These are phyloP conservation scores for Portevinia maculata DNA, from an alignment of 2,888 invertebrate species.

Conservation along the genomic window DNA sequence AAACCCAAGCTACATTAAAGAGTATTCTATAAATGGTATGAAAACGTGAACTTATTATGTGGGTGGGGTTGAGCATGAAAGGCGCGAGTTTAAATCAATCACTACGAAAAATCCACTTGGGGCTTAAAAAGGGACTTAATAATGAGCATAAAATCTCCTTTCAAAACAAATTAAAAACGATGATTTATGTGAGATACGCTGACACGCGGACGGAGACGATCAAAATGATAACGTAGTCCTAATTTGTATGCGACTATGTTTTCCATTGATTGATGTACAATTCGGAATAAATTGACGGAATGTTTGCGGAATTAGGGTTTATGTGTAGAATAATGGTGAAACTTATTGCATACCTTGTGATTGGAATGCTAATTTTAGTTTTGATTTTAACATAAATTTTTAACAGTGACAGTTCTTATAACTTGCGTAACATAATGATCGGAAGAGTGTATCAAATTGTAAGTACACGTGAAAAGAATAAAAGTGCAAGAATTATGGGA, in stretches of 20 bases:
- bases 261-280: constrained; percentile 57
- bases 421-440: neutral
- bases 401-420: neutral
- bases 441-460: no score
- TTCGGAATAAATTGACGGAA: constrained; percentile 53
- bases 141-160: constrained; percentile 4
- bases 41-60: constrained; percentile 55
- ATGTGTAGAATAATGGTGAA: constrained; percentile 28
- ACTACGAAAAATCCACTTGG: constrained; percentile 6
- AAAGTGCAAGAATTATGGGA: no score
- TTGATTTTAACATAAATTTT: constrained; percentile 9
- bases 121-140: constrained; percentile 13
- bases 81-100: constrained; percentile 25
- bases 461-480: no score
- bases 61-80: constrained; percentile 49
- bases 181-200: constrained; percentile 33
- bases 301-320: constrained; percentile 49
- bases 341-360: constrained; percentile 31
- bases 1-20: neutral
- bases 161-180: constrained; percentile 39
- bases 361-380: constrained; percentile 24
- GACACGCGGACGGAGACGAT: constrained; percentile 20
- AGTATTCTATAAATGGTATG: neutral
- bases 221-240: constrained; percentile 32
- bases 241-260: constrained; percentile 56